Base-by-base conservation (phyloP, 2,888 invertebrate species). In the Phyllotreta striolata region DNA sequence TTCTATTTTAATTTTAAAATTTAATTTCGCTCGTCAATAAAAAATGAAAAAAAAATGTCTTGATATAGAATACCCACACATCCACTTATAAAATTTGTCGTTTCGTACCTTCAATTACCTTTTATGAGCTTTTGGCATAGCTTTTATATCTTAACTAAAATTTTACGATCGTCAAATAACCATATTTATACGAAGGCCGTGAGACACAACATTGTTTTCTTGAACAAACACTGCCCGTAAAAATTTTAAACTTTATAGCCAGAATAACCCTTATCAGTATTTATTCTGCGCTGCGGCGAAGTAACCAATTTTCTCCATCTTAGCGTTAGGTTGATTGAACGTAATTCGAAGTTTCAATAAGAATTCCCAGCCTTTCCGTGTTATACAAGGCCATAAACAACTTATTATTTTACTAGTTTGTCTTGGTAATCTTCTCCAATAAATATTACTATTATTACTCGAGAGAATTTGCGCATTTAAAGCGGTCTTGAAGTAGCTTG, bases 381-480 rank as follows among this genome's bases (percentile, higher is more conserved):
- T 52, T 52, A 38, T 52, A 38, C 13, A 38, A 24, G 12, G 7
- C 38, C 10, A 52, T 52, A 52, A 52, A 52, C 52, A 52, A 52
- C 52, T 52, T 52, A 52, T 52, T 52, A 52, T 52, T 52, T 52
- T 52, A 52, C 52, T 37, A 38, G 52, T 52, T 37, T 38, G 52
- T 52, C 38, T 52, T 52, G 14, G 52, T 38, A 52, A 38, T 52
- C 52, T 38, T 52, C 52, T 52, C 14, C 52, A 52, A 52, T 39
- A 52, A 52, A 52, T 52, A 52, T 52, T 38, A 52, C 52, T 52
- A 52, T 52, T 52, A 52, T 52, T 52, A 52, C 52, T 38, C 52
- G 7, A 37, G 52, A 13, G 52, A 52, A 52, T 52, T 52, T 52
- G 38, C 39, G 52, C 38, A 38, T 38, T 52, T 52, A 10, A 51